Base-by-base conservation (phyloP, 1,140 invertebrate genomes). In the Panagrolaimus sp. region DNA sequence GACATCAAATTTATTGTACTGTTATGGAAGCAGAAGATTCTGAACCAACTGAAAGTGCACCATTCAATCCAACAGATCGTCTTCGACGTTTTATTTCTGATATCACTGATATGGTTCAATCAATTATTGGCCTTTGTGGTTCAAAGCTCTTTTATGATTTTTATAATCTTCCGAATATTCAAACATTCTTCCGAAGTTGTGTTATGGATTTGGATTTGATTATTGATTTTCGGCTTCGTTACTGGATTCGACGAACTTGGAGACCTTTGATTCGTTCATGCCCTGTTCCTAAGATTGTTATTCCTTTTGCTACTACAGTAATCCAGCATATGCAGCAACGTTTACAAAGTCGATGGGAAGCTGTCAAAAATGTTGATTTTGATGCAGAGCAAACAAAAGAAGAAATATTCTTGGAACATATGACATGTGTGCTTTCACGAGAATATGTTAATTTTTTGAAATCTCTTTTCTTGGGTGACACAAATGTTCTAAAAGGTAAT, bases 341-440 rank as follows among this genome's bases (percentile, higher is more conserved):
- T 24, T 44, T 79, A 8, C 58, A 76, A 1, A 48, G 63, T 10
- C 64, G 78, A 63, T 79, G 78, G 78, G 44, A 43, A 14, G 24
- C 43, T 28, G 52, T 83, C 5, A 63, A 72, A 14, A 64, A 43
- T 14, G 44, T 70, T 21, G 52, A 78, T 48, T 70, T 70, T n/a
- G 73, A 67, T 12, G 43, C 65, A 12, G 78, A 83, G 38, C 77
- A 67, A 24, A 73, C 63, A 10, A 80, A 79, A 62, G 80, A 83
- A 38, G 78, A 79, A 67, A 46, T 79, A 24, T 71, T 79, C 65
- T 10, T 44, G 5, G 77, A 82, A 64, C 81, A 81, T 63, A 73
- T 79, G 64, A 72, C 70, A 12, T 75, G 71, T 32, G 52, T 83
- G 12, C 63, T 79, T 17, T 71, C 70, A 8, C 70, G 78, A 8